Base-by-base conservation (phyloP, 2,888 invertebrate genomes). In the Drosophila buzzatii region DNA sequence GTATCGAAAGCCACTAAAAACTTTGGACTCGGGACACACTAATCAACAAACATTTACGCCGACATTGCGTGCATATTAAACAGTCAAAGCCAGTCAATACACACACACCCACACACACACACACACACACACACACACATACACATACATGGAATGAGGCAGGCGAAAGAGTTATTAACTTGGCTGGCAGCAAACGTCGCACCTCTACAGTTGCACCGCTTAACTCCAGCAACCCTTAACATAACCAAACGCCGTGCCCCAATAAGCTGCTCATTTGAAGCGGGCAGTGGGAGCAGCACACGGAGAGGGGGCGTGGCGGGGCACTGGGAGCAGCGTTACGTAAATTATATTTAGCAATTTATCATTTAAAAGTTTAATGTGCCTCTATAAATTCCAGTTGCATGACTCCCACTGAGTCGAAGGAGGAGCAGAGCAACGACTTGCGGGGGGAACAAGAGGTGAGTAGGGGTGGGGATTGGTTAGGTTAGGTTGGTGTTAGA, bases 341-440 rank as follows among this genome's bases (percentile, higher is more conserved):
- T 87, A 85, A 90, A 89, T 87, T 88, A 87, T 87, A 82, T 86
- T 82, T 82, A 72, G 89, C 86, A 85, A 87, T 87, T 87, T 87
- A 90, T 87, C 87, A 87, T 90, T 90, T 86, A 89, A 88, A 87
- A 90, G 88, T 87, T 90, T 87, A 86, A 87, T 86, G 86, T 79
- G 83, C 89, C 88, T 83, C 89, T 86, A 86, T 90, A 90, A 86
- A 86, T 86, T 86, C 68, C 76, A 89, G 86, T 85, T 88, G 81
- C 87, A 88, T 83, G 85, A 86, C 89, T 85, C 70, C 39, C 57
- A 82, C 68, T 76, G 74, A 56, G 76, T 63, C 44, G 49, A 33
- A 23, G 6, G 6, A 5, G 44, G 14, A 20, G 39, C 39, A 16
- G 39, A 7, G 39, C 16, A 5, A 12, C 12, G 10, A 9, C 3